Conservation (phyloP, 2,888 invertebrate species). For the Myopa tessellatipennis region DNA sequence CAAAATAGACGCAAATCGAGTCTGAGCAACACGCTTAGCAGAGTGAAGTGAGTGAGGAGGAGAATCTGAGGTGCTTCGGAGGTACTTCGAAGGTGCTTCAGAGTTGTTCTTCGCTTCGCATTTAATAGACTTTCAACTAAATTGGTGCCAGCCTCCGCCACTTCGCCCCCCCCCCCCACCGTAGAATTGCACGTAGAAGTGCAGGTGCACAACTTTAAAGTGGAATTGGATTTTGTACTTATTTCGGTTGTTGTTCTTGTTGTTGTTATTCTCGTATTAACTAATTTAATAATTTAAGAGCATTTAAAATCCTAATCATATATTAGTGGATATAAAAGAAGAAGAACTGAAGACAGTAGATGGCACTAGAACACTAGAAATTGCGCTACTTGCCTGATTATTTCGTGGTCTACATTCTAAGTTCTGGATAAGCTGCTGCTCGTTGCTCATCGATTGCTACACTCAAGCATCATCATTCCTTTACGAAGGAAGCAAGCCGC, state of each 20-base stretch:
- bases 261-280: constrained; percentile 54
- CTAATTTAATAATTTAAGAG: constrained; percentile 68
- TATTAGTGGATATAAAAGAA: not conserved
- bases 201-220: constrained; percentile 26
- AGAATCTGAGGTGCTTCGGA: too few relatives aligned
- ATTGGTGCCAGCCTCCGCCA: constrained; percentile 47
- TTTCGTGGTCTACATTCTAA: not conserved
- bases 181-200: too few relatives aligned
- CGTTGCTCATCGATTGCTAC: not conserved
- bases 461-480: too few relatives aligned
- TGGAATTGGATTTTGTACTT: not conserved
- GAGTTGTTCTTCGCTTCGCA: constrained; percentile 3
- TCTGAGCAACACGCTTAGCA: constrained; percentile 1
- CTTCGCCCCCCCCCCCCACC: not conserved
- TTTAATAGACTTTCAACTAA: constrained; percentile 66
- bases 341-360: too few relatives aligned
- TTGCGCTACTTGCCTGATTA: too few relatives aligned
- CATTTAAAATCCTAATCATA: constrained; percentile 68
- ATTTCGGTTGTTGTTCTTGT: constrained; percentile 44
- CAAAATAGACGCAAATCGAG: constrained; percentile 22
- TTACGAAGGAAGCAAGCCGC: too few relatives aligned
- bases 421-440: not conserved
- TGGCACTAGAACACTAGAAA: too few relatives aligned
- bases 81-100: too few relatives aligned
- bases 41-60: not conserved